Conservation (phyloP, 1,140 invertebrate species). For the Pteromalus puparum region DNA sequence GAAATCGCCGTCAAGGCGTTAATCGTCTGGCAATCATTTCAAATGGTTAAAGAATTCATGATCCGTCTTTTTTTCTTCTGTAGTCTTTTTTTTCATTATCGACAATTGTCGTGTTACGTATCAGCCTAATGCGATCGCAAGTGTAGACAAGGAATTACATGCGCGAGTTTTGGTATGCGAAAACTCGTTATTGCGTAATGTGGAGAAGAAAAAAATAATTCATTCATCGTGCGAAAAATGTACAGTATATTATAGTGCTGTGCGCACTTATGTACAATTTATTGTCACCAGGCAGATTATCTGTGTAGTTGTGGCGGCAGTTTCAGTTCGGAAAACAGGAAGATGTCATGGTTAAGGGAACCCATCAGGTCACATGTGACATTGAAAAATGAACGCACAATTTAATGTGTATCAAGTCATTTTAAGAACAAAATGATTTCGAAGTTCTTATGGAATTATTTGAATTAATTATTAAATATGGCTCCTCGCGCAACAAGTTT, state of each 20-base stretch:
- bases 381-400: neutral
- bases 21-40: neutral
- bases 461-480: no score
- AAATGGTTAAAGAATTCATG: neutral
- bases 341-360: neutral
- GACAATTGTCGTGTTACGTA: neutral
- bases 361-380: neutral
- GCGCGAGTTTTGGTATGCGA: neutral
- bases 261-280: neutral
- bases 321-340: neutral
- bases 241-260: neutral
- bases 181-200: neutral
- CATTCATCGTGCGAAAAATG: neutral
- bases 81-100: neutral
- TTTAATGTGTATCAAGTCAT: neutral
- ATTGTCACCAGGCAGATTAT: neutral
- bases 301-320: neutral
- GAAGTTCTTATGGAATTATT: no score
- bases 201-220: neutral
- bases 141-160: neutral
- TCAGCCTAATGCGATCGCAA: neutral
- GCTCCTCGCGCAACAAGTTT: no score
- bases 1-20: neutral
- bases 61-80: neutral
- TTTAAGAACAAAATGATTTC: no score